Evolutionary conservation across 2,888 invertebrate genomes (phyloP), one percentile per base, ranked within the genome.

Genomic region (Pecten maximus): DNA sequence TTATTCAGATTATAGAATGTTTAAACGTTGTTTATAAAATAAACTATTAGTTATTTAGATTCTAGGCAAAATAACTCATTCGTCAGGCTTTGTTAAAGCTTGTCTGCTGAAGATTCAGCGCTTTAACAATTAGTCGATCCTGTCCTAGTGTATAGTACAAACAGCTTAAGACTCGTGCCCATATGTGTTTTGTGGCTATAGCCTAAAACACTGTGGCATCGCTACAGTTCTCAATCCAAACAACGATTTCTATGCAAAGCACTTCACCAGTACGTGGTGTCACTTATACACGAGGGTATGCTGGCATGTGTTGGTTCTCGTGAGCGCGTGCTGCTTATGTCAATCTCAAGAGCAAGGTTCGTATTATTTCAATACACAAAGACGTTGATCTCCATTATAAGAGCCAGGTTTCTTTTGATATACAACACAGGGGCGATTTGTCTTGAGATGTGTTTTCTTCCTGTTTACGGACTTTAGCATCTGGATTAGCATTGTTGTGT

Each of bases 371-470:
- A 74, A 74, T 74, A 74, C 23, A 74, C 74, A 74, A 74, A 74
- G 74, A 74, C 74, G 74, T 74, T 74, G 74, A 74, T 74, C 74
- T 74, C 74, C 74, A 74, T 74, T 74, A 74, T 74, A 74, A 74
- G 35, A 74, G 74, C 74, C 28, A 74, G 74, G 74, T 35, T 74
- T 74, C 74, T 28, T 74, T 74, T 74, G 74, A 74, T 74, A 74
- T 35, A 74, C 35, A 74, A 10, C 74, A 74, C 35, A 74, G 35
- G 28, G 35, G 0, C 10, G 74, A 74, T 74, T 54, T 28, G 35
- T 74, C 35, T 74, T 74, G 74, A 74, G 74, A 74, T 74, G 6
- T 74, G 28, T 74, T 74, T 74, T 74, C 74, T 74, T 74, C 74
- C 74, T 74, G 74, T 74, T 74, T 74, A 35, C 74, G 8, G 74